A percentile compares a stretch with the other conserved stretches of the same genome.
Evolutionary conservation across 2,113 vertebrate species (phyloP).

Genomic region (Sapayoa aenigma): DNA sequence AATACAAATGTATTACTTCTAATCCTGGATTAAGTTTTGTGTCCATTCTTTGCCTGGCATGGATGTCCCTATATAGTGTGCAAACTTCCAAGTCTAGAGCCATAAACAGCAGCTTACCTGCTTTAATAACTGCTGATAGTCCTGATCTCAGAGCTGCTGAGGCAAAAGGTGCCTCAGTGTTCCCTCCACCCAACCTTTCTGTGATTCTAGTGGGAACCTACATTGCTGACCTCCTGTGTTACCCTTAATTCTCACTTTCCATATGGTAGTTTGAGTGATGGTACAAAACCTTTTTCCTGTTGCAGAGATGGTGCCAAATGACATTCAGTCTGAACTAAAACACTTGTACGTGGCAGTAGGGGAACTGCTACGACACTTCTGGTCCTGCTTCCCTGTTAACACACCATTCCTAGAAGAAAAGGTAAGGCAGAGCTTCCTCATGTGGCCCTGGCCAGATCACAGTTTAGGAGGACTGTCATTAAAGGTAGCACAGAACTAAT

Average conservation of each 20-base stretch:
- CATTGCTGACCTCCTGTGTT: neutral
- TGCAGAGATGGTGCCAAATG: constrained; percentile 93
- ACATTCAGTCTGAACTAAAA: constrained; percentile 92
- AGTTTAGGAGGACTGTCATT: neutral
- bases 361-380: constrained; percentile 95
- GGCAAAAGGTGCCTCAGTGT: neutral
- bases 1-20: neutral
- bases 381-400: constrained; percentile 97
- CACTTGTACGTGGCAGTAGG: constrained; percentile 92
- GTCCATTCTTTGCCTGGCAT: neutral
- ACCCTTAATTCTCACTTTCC: neutral
- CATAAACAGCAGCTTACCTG: neutral
- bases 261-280: neutral
- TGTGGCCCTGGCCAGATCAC: neutral
- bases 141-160: neutral
- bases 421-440: constrained; percentile 68
- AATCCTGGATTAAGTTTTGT: neutral
- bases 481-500: neutral
- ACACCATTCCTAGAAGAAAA: constrained; percentile 97
- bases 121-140: neutral
- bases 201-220: neutral
- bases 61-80: neutral
- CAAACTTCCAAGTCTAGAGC: neutral
- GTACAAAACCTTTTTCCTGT: neutral
- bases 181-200: neutral